A percentile compares a stretch with the other conserved stretches of the same genome.
Evolutionary conservation across 92 coral and sea anemone species (phyloP).

Genomic region (Meandrina meandrites): DNA sequence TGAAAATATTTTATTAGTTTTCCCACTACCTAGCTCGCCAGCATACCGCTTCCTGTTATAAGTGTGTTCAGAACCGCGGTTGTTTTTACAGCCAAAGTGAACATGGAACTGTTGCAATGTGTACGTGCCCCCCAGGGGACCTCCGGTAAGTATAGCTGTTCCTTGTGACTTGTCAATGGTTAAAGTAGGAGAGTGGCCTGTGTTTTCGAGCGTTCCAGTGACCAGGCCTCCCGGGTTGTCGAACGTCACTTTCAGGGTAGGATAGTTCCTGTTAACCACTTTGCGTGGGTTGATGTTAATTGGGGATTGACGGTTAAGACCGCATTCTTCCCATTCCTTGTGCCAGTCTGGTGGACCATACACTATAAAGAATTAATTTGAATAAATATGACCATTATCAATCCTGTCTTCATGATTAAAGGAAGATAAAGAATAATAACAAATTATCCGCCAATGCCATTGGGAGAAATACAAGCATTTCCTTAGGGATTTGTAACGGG

Average conservation of each 20-base stretch:
- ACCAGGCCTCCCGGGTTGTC: slow-evolving; percentile 30
- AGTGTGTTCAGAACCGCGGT: slow-evolving; percentile 52
- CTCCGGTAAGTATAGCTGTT: slow-evolving; percentile 39
- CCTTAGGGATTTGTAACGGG: no score
- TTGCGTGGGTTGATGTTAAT: slow-evolving; percentile 20
- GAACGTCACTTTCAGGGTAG: slow-evolving; percentile 9
- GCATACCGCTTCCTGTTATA: slow-evolving; percentile 4
- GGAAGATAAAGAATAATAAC: no score
- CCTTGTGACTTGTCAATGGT: slow-evolving; percentile 1
- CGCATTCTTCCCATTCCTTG: slow-evolving; percentile 16
- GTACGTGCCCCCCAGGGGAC: slow-evolving; percentile 16
- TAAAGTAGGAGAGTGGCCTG: slow-evolving; percentile 40
- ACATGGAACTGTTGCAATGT: slow-evolving; percentile 45
- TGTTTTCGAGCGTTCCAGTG: slow-evolving; percentile 35
- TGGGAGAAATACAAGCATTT: no score
- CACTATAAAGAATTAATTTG: background rate
- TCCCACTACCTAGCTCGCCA: slow-evolving; percentile 37
- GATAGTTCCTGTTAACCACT: background rate
- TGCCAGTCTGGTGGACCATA: slow-evolving; percentile 39
- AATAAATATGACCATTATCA: background rate
- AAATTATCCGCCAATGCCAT: no score
- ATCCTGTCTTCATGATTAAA: background rate
- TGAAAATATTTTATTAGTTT: no score
- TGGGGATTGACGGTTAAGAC: slow-evolving; percentile 37
- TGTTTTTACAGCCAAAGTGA: slow-evolving; percentile 42